Base-by-base conservation (phyloP, 1,140 invertebrate genomes). In the Drosophila kepulauana region DNA sequence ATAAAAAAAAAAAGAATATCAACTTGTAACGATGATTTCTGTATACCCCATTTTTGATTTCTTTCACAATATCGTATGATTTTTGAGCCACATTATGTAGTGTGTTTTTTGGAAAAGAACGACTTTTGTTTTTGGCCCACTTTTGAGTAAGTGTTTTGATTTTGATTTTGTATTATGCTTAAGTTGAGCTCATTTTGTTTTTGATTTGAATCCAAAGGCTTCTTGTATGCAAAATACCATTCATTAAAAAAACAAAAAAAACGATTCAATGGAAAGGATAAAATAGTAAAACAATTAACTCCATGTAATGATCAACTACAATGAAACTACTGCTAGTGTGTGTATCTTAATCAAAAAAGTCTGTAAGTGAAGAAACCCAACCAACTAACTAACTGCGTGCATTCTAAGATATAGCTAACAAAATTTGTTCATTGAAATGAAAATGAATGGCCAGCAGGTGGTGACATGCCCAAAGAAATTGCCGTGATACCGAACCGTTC, bases 311-410 rank as follows among this genome's bases (percentile, higher is more conserved):
- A 49, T 81, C n/a, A 57, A 41, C 54, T 13, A 48, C 46, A 48
- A 20, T 20, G 28, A 78, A 25, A 38, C 35, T 38, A 52, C 48
- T 79, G 81, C 81, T 85, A 89, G 72, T 74, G 89, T 91, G 89
- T 91, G 75, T 91, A 91, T 91, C 89, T 91, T 91, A 91, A 91
- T 91, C 49, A 91, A 91, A 91, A 89, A 89, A 89, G 74, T 80
- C 85, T 87, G 70, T 75, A 89, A 79, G 75, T 81, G 79, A 75
- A 79, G 38, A 57, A 91, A 82, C 57, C 68, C 62, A 74, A 85
- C 51, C 56, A 81, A 70, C 51, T 54, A 64, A 73, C 54, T 79
- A 52, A 15, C 70, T 45, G 10, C 48, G 69, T 58, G 61, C 20
- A 66, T 49, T 51, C 46, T 72, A 38, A 8, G 2, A 38, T 10